Evolutionary conservation across 2,113 vertebrate species (phyloP).

Genomic region (Mus musculus): GRCm39 chr3:132451001-132451500

Average conservation of each 20-base stretch:
- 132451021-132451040: not conserved
- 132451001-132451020: not conserved
- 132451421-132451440: not conserved
- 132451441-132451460: not conserved
- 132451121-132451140: not conserved
- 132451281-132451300: not conserved
- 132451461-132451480: not conserved
- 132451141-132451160: not conserved
- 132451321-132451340: not conserved
- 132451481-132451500: not conserved
- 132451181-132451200: not conserved
- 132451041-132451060: not conserved
- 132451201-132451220: not conserved
- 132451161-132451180: not conserved
- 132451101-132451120: not conserved
- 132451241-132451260: not conserved
- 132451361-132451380: not conserved
- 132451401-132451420: constrained; percentile 16
- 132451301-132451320: not conserved
- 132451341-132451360: not conserved
- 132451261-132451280: not conserved
- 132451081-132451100: not conserved
- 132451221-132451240: constrained; percentile 21
- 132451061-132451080: not conserved
- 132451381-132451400: not conserved